Conservation (phyloP, 2,113 vertebrate species). For the Panthera tigris region DNA sequence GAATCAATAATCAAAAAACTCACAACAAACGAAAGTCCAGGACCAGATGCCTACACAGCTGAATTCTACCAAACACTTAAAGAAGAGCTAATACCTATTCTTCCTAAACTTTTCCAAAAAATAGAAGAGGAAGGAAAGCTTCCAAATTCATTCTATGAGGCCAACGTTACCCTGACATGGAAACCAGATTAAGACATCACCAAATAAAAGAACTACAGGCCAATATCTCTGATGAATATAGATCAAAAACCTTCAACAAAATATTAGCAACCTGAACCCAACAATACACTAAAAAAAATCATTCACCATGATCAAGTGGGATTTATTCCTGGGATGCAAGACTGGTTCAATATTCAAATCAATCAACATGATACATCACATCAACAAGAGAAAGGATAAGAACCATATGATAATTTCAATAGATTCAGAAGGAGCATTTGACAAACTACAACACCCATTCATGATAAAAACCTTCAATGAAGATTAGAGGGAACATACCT, state of each 20-base stretch:
- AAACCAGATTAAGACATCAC: background rate
- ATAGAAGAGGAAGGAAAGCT: background rate
- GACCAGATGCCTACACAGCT: background rate
- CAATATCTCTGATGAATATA: background rate
- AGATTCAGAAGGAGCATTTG: background rate
- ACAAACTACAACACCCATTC: background rate
- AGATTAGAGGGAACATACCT: background rate
- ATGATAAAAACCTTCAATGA: background rate
- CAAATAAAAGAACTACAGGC: background rate
- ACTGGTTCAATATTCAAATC: background rate
- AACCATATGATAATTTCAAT: background rate
- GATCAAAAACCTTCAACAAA: background rate
- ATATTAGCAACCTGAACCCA: background rate
- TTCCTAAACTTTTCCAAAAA: background rate
- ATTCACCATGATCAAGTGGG: background rate
- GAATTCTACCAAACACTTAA: background rate
- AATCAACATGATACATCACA: background rate
- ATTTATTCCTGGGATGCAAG: background rate
- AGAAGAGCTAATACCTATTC: background rate
- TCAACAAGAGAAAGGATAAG: background rate
- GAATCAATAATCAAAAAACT: background rate
- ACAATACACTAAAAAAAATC: background rate
- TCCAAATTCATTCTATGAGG: background rate
- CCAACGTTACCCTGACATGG: background rate
- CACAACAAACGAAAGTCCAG: background rate